These are phyloP conservation scores for Syngnathus scovelli DNA, from an alignment of 2,113 vertebrate species.

Conservation along the genomic window DNA sequence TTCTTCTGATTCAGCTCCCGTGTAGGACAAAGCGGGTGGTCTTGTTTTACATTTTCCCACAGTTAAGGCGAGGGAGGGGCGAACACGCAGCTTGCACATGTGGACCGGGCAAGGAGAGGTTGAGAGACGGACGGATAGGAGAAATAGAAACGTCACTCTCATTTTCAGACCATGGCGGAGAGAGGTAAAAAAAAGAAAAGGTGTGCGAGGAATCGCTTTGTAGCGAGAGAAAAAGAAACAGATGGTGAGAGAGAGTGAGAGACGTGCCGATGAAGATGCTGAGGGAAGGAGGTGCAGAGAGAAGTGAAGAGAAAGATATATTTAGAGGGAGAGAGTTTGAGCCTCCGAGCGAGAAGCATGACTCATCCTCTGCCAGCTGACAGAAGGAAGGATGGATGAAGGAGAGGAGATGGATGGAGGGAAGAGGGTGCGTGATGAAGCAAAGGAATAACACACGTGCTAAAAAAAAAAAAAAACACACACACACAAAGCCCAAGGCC, in stretches of 20 bases:
- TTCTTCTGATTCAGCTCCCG: background rate
- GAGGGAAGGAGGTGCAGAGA: slow-evolving; percentile 35
- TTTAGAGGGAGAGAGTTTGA: slow-evolving; percentile 57
- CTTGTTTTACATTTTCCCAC: slow-evolving; percentile 5
- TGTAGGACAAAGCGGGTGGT: background rate
- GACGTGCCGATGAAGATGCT: slow-evolving; percentile 39
- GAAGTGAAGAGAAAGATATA: slow-evolving; percentile 54
- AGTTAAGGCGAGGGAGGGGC: background rate
- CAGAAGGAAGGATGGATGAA: slow-evolving; percentile 61
- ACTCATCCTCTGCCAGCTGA: slow-evolving; percentile 72
- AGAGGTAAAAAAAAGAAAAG: slow-evolving; percentile 20
- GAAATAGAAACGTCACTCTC: slow-evolving; percentile 18
- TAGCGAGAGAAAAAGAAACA: slow-evolving; percentile 19
- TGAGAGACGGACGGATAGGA: slow-evolving; percentile 3
- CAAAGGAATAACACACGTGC: slow-evolving; percentile 20
- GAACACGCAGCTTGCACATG: background rate
- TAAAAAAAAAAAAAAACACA: slow-evolving; percentile 1
- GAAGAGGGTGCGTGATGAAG: slow-evolving; percentile 12
- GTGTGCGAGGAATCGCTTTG: slow-evolving; percentile 10
- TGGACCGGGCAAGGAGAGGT: background rate
- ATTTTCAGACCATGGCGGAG: slow-evolving; percentile 39
- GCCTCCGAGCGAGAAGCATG: slow-evolving; percentile 68
- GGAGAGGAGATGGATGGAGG: slow-evolving; percentile 45
- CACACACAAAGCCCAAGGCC: slow-evolving; percentile 34
- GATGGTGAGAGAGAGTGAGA: slow-evolving; percentile 20